Conservation (phyloP, 2,113 vertebrate species). For the Scytalopus superciliaris region DNA sequence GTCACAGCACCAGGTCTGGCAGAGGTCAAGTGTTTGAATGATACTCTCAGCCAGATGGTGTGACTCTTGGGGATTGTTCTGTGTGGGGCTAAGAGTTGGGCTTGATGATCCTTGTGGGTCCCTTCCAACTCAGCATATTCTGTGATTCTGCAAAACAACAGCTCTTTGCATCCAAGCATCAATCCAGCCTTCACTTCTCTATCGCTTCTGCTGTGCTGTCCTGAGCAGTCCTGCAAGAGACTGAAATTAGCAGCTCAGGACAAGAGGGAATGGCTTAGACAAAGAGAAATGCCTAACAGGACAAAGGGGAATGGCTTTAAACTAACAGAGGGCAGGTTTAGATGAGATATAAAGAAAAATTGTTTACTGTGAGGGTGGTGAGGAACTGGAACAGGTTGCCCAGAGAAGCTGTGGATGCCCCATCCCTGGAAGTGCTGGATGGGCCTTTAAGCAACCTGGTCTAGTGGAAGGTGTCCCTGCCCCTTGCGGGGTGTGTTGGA, state of each 20-base stretch:
- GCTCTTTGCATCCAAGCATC: neutral
- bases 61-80: neutral
- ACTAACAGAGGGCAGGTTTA: neutral
- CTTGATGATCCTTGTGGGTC: neutral
- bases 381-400: neutral
- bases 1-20: neutral
- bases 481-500: neutral
- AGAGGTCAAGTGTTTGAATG: neutral
- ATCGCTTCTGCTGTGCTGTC: rapidly evolving
- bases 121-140: neutral
- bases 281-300: too few relatives aligned
- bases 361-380: neutral
- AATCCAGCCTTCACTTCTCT: rapidly evolving
- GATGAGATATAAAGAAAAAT: neutral
- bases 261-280: neutral
- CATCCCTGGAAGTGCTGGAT: neutral
- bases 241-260: neutral
- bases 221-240: neutral
- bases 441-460: neutral
- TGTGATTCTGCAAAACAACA: neutral
- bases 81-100: neutral
- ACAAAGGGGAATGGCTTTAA: neutral
- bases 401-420: neutral
- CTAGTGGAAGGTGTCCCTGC: neutral
- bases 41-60: neutral